phyloP scores from a whole-genome alignment of 2,113 vertebrate genomes.

The Coptodon rendalli region DNA sequence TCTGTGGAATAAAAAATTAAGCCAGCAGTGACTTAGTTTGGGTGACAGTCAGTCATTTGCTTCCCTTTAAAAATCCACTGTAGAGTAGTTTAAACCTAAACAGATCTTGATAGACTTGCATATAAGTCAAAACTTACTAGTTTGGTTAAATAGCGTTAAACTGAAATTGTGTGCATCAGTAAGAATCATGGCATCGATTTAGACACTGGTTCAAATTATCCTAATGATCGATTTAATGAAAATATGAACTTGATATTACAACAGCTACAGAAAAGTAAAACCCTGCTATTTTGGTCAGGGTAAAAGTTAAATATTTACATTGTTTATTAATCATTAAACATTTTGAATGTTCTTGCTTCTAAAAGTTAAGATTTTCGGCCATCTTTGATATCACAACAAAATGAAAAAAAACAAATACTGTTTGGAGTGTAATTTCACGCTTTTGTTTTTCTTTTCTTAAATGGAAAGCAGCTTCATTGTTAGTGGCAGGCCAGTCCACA shows the following conservation, averaged over 20 bases:
- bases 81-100: not conserved
- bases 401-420: not conserved
- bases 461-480: not conserved
- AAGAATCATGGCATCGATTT: not conserved
- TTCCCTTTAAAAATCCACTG: not conserved
- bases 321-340: not conserved
- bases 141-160: not conserved
- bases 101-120: not conserved
- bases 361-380: not conserved
- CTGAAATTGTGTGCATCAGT: not conserved
- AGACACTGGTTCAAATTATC: accelerated
- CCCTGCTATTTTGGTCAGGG: not conserved
- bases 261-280: not conserved
- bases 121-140: not conserved
- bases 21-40: not conserved
- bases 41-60: not conserved
- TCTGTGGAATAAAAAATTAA: not conserved
- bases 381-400: not conserved
- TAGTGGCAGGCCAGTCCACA: not conserved
- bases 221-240: not conserved
- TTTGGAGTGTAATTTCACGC: not conserved
- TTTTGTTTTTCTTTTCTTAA: not conserved
- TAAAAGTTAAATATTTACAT: not conserved
- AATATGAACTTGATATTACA: not conserved
- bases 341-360: not conserved